Evolutionary conservation across 2,888 invertebrate genomes (phyloP), one percentile per base, ranked within the genome.

Genomic region (Laothoe populi): DNA sequence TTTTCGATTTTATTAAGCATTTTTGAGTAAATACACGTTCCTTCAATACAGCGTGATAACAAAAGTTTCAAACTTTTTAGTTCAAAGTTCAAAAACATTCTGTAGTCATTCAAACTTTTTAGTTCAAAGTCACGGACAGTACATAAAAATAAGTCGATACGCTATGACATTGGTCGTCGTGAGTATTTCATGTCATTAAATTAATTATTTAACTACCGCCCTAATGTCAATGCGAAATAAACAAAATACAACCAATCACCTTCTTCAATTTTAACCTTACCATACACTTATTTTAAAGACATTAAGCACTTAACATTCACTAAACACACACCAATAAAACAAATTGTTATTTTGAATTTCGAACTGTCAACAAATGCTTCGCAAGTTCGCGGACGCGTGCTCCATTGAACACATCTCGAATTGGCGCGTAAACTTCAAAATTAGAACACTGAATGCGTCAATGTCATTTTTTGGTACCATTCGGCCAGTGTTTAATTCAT

Each of bases 391-490:
- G 63, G 65, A 65, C 69, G 67, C 72, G 70, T 68, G 69, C 69
- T 69, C 70, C 67, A 67, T 66, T 69, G 69, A 65, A 62, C 70
- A 70, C 78, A 79, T 71, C 72, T 73, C 75, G 72, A 70, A n/a
- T 79, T 79, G 76, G 78, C 82, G 83, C 83, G 79, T 69, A 75
- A 80, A 81, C 75, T 31, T 82, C 77, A 72, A 82, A 83, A 72
- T 82, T 82, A 79, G 83, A 84, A 81, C 74, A 74, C 75, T 63
- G 69, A 74, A 73, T 74, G 71, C 78, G 80, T 81, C 81, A 79
- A 73, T 71, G 72, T 72, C 71, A 75, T 72, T 79, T 81, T 74
- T 79, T 74, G 79, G 67, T 73, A 78, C 63, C 70, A 72, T 78
- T 71, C 73, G 72, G 75, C 70, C 76, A 79, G 79, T 78, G 65